Conservation (phyloP, 92 coral and sea anemone genomes). For the Epizoanthus stellaris region DNA sequence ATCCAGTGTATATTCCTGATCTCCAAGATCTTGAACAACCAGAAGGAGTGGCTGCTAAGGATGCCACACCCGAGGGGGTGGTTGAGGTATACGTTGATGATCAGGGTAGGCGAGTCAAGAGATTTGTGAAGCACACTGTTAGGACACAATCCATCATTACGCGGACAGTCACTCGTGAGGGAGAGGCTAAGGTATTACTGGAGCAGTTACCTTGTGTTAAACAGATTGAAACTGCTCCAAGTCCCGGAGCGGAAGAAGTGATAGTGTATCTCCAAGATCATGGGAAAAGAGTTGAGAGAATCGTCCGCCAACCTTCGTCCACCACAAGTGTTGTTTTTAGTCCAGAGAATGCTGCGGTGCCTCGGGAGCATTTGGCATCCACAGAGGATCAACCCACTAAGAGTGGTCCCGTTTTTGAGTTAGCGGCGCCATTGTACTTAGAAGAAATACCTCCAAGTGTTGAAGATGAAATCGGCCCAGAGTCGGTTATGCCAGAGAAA, state of each 20-base stretch:
- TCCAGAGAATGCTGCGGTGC: not conserved
- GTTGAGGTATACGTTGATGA: constrained; percentile 55
- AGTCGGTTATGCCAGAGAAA: constrained; percentile 47
- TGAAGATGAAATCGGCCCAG: constrained; percentile 3
- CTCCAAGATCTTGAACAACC: constrained; percentile 18
- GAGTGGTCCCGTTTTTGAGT: constrained; percentile 21
- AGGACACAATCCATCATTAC: constrained; percentile 45
- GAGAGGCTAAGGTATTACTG: constrained; percentile 2
- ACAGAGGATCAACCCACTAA: not conserved
- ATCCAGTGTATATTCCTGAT: constrained; percentile 19
- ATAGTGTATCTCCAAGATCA: constrained; percentile 20
- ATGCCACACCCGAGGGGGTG: not conserved
- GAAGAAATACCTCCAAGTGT: constrained; percentile 1
- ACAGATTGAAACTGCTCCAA: constrained; percentile 15
- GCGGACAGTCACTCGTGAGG: constrained; percentile 9
- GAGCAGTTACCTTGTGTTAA: constrained; percentile 30
- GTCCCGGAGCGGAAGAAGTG: constrained; percentile 18
- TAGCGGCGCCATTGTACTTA: constrained; percentile 28
- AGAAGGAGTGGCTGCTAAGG: not conserved
- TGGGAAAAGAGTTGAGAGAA: constrained; percentile 29
- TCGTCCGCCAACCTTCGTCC: constrained; percentile 20
- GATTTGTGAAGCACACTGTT: constrained; percentile 56
- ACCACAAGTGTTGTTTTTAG: constrained; percentile 22
- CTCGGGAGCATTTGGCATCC: not conserved
- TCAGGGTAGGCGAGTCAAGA: constrained; percentile 44